A percentile compares a stretch with the other conserved stretches of the same genome.
phyloP scores from a whole-genome alignment of 92 coral and sea anemone genomes.

The Chrysogorgia sp. region DNA sequence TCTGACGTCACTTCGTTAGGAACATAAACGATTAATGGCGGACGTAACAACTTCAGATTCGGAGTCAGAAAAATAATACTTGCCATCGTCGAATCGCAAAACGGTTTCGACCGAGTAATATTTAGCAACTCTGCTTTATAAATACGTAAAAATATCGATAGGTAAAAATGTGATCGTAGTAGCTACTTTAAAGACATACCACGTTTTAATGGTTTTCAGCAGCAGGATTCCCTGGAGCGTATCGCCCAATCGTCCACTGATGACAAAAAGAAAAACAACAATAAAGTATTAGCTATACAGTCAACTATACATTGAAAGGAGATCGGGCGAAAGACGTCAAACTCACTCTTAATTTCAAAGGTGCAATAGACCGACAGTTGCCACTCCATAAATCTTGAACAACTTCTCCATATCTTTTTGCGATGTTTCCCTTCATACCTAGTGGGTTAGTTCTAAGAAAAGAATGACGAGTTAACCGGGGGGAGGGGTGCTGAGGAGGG shows the following conservation, averaged over 20 bases:
- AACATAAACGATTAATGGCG: no score
- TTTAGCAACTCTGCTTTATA: no score
- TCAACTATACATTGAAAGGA: background rate
- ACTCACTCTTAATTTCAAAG: slow-evolving; percentile 88
- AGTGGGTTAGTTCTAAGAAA: slow-evolving; percentile 79
- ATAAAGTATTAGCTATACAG: background rate
- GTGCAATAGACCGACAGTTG: slow-evolving; percentile 89
- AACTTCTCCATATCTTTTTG: slow-evolving; percentile 94
- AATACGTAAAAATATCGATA: no score
- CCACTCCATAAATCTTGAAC: slow-evolving; percentile 96
- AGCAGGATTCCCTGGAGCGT: slow-evolving; percentile 95
- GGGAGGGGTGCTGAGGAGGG: background rate
- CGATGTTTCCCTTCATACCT: slow-evolving; percentile 96
- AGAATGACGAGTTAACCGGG: no score
- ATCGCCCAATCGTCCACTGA: slow-evolving; percentile 97
- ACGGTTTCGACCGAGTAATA: no score
- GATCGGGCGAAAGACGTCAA: background rate
- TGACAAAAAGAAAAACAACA: background rate
- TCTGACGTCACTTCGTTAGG: no score
- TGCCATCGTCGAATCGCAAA: no score
- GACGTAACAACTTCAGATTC: no score
- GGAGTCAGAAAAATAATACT: no score
- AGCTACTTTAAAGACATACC: slow-evolving; percentile 59
- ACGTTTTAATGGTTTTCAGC: slow-evolving; percentile 94
- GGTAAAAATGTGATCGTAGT: no score